Base-by-base conservation (phyloP, 2,113 vertebrate genomes). In the Anguilla rostrata region DNA sequence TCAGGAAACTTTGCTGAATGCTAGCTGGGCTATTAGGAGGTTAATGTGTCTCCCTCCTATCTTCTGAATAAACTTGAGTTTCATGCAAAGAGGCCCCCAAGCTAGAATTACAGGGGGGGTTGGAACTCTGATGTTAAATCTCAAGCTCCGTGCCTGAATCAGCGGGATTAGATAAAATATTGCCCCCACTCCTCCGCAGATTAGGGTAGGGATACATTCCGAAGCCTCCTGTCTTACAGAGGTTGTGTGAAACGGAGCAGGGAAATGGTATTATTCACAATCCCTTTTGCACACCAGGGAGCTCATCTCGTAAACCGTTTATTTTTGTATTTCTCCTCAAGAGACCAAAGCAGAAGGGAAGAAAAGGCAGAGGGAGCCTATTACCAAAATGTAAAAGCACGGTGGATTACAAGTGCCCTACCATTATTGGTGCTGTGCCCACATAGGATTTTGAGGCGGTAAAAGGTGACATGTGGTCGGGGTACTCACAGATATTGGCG, bases 401-500 rank as follows among this genome's bases (percentile, higher is more conserved):
- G 60, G 18, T 26, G 60, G 60, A 66, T 66, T 66, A 66, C 20
- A 66, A 20, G 22, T 26, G 5, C 60, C 60, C 18, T 66, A 26
- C 60, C 60, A 66, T 26, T 26, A 66, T 66, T 26, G 22, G 5
- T 66, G 60, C 60, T 66, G 60, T 66, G 18, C 8, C 60, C 60
- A 66, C 60, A 66, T 66, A 2, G 60, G 60, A 53, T 53, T 53
- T 53, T 14, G 7, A 14, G 49, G 8, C 11, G 12, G 49, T 53
- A 14, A 11, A 53, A 14, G 60, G 60, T 0, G 0, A 26, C 0
- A 26, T 22, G 60, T 3, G 22, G 60, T 5, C 3, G 49, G 4
- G 18, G 22, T 95, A 97, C 98, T 98, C 94, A 98, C 98, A 99
- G 96, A 98, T 98, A 96, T 99, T 99, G 88, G 98, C 98, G 3